Base-by-base conservation (phyloP, 1,140 invertebrate species). In the Brachionus angularis region DNA sequence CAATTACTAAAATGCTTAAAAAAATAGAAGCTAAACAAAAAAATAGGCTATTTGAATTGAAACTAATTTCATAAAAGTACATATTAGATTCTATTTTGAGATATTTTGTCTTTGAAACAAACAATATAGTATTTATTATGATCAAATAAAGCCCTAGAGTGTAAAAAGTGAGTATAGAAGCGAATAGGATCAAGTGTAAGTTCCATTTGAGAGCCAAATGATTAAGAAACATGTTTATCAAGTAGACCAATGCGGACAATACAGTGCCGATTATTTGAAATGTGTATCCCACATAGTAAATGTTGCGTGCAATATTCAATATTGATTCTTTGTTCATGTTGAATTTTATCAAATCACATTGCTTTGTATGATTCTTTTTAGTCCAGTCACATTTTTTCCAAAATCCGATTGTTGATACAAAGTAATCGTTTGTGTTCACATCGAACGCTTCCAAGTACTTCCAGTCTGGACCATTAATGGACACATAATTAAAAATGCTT, bases 301-400 rank as follows among this genome's bases (percentile, higher is more conserved):
- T 21, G 2, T 36, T 39, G 18, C 53, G 7, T 23, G 53, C 36
- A 25, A 12, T 42, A 1, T 1, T 21, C 27, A 58, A 23, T 23
- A 36, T 12, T 21, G n/a, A 23, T 21, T 58, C 53, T 8, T n/a
- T 29, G 31, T 18, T 58, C 12, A 36, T 36, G 21, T 14, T 18
- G 8, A 3, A 58, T 18, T n/a, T 39, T 29, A 21, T 3, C 53
- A 25, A 31, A 58, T 12, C 2, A 21, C 8, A 29, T 31, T 36
- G 14, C 39, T 5, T n/a, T 39, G 14, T 36, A 21, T 21, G n/a
- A 21, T 39, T 18, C 34, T 39, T 2, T 12, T 21, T 39, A 8
- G 53, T 58, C 39, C 39, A 31, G 25, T 58, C 39, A 12, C 53
- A 58, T 12, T 39, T 58, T 58, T 58, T 58, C 53, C 53, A 58